Conservation (phyloP, 35 echinoderm and acorn worm genomes). For the Amphiura filiformis region DNA sequence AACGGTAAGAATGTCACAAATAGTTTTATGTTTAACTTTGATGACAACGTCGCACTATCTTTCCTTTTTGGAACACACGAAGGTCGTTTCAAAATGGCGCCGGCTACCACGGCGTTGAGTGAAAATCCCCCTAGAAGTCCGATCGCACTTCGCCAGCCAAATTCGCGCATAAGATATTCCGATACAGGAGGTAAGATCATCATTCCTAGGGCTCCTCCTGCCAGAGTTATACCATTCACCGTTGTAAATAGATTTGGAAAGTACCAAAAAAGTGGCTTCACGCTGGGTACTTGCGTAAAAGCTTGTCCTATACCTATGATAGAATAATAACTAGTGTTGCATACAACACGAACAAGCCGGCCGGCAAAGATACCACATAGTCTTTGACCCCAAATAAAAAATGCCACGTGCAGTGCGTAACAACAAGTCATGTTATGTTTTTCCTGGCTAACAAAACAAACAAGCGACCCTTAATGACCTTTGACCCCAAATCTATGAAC, state of each 20-base stretch:
- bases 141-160: background rate
- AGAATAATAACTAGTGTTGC: too few species aligned
- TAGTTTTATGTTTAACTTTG: background rate
- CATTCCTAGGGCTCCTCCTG: constrained; percentile 21
- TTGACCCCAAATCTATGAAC: too few species aligned
- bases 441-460: too few species aligned
- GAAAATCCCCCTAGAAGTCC: background rate
- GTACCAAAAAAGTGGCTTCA: background rate
- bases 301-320: background rate
- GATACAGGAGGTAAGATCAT: constrained; percentile 10
- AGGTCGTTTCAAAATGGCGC: background rate
- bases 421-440: too few species aligned
- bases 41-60: background rate
- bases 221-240: background rate
- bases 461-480: too few species aligned
- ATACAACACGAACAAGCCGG: too few species aligned
- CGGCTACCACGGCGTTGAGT: background rate
- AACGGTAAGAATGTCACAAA: background rate
- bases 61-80: too few species aligned
- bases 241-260: background rate
- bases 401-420: too few species aligned
- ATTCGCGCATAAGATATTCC: background rate
- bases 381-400: too few species aligned
- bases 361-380: too few species aligned
- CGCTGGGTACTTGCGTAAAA: background rate